Evolutionary conservation across 92 coral and sea anemone species (phyloP), one percentile per base, ranked within the genome.

Genomic region (Ricordea florida): DNA sequence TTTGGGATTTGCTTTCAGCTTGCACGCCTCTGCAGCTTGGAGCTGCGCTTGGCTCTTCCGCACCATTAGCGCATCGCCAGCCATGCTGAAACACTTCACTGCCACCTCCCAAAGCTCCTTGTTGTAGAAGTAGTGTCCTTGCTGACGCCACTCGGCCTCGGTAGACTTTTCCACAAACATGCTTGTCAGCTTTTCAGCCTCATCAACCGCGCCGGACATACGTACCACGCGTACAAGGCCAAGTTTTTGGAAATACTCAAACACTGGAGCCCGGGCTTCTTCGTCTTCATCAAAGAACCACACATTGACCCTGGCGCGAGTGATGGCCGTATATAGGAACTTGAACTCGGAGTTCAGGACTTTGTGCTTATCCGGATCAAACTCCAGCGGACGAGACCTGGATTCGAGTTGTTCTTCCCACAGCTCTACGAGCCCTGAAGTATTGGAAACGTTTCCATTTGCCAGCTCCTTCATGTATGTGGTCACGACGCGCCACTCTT

Each of bases 211-310:
- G 23, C 79, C 79, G 13, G 73, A 50, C 79, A 80, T 70, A 57
- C 86, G 76, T 53, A 88, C 61, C 40, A 89, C 90, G 25, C 92
- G 92, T 23, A 93, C 98, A 6, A 93, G 89, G 52, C 72, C 57
- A 16, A 85, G 83, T 30, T 66, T 80, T 47, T 84, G 90, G 76
- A 93, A 93, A 70, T 90, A 93, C 66, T 93, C 98, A 80, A 93
- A 93, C 85, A 90, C 84, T 8, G 98, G 96, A 14, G 89, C 83
- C 46, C 98, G 89, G 25, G 87, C 78, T 52, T 93, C 96, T 74
- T 90, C 93, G 59, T 90, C 96, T 44, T 93, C 83, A 29, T 93
- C 98, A 66, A 93, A 93, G 67, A 93, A 90, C 98, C 98, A 93
- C 55, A 93, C 98, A 45, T 93, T 93, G 51, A 90, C 98, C 41